Conservation (phyloP, 2,797 vertebrate species). For the Yasuhikotakia modesta region DNA sequence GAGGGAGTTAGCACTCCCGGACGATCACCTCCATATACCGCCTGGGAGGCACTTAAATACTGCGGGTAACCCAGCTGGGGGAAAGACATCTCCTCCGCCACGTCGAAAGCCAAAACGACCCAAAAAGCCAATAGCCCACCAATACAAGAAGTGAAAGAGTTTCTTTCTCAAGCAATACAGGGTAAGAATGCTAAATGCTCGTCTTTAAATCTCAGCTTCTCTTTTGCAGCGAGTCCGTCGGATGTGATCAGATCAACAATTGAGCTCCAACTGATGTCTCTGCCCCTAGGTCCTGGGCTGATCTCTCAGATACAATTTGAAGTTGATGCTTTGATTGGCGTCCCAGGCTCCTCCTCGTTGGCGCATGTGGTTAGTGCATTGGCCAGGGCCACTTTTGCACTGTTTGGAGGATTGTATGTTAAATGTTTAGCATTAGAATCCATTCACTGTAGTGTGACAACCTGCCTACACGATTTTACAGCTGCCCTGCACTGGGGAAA, state of each 20-base stretch:
- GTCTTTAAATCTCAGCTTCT: slow-evolving; percentile 82
- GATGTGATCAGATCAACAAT: slow-evolving; percentile 98
- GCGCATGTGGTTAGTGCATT: slow-evolving; percentile 90
- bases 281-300: slow-evolving; percentile 95
- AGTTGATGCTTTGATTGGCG: slow-evolving; percentile 99
- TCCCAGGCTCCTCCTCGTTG: slow-evolving; percentile 88
- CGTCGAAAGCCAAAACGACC: slow-evolving; percentile 62
- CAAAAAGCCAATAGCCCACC: slow-evolving; percentile 57
- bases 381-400: slow-evolving; percentile 76
- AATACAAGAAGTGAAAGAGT: slow-evolving; percentile 51
- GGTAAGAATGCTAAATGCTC: slow-evolving; percentile 72
- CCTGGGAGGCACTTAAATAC: slow-evolving; percentile 91
- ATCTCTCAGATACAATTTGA: slow-evolving; percentile 98
- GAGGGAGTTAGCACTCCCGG: slow-evolving; percentile 87
- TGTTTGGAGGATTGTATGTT: slow-evolving; percentile 84
- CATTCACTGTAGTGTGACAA: slow-evolving; percentile 92
- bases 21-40: slow-evolving; percentile 89
- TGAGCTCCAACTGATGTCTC: slow-evolving; percentile 97
- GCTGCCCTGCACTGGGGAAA: slow-evolving; percentile 89
- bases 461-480: slow-evolving; percentile 92
- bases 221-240: slow-evolving; percentile 82
- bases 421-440: slow-evolving; percentile 89
- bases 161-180: slow-evolving; percentile 66
- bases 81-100: slow-evolving; percentile 89
- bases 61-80: slow-evolving; percentile 96